Base-by-base conservation (phyloP, 2,113 vertebrate genomes). In the Alaudala cheleensis region DNA sequence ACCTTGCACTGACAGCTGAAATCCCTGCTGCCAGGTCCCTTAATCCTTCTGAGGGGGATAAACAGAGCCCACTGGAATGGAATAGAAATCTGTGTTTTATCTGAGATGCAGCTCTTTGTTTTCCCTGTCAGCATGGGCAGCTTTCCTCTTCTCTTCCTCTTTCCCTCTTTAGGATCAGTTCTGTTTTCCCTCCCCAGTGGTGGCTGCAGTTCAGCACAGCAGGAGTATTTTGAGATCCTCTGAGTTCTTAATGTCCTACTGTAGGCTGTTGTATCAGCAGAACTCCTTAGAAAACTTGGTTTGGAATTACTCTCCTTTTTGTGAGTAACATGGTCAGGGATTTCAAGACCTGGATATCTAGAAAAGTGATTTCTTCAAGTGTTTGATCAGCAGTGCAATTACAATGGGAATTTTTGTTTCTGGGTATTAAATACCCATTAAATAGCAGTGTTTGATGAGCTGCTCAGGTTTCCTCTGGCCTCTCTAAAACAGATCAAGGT, bases 1-100 rank as follows among this genome's bases (percentile, higher is more conserved):
- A 85, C 62, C 87, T 72, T 39, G 39, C 53, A 14, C 50, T 89
- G 42, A 62, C 85, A 91, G 51, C 71, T 62, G 71, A 86, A 91
- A 93, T 95, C 85, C 71, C 64, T 88, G 70, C 85, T 88, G 70
- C 81, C 44, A 21, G 26, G 39, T 86, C 69, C 81, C 14, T 40
- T 86, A 62, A 87, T 95, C 87, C 50, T 77, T 70, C 87, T 67
- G 77, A 79, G 65, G 65, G 69, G 88, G 79, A 81, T 85, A 81
- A 93, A 44, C 2, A 1, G 42, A 86, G 69, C 44, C 67, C 29
- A 5, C 21, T 88, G 80, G 51, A 23, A 17, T 24, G 3, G 65
- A 9, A 34, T 58, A 3, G 22, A 33, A 83, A 58, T n/a, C 72
- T 64, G 24, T 70, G 26, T 49, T 86, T 69, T 37, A 24, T 24